Evolutionary conservation across 1,140 invertebrate species (phyloP), one percentile per base, ranked within the genome.

Genomic region (Bombus pascuorum): DNA sequence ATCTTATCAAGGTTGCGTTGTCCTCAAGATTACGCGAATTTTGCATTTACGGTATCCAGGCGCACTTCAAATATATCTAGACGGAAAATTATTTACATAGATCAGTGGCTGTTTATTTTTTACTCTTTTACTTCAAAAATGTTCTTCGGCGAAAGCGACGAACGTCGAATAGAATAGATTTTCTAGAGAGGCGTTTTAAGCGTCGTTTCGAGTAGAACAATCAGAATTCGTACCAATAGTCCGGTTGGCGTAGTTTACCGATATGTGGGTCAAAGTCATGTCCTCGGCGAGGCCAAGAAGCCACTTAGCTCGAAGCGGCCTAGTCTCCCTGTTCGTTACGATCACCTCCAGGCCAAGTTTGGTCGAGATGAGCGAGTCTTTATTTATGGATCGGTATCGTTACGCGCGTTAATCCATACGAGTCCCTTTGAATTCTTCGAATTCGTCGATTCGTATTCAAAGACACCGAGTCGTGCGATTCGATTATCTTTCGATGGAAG

Each of bases 211-310:
- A 76, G 70, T n/a, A 47, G 85, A 72, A 88, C 37, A 75, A 81
- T 83, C 53, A 57, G 62, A 86, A 70, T 71, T 73, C 86, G 87
- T 62, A 83, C 88, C 76, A 47, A 73, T 72, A 53, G 72, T 39
- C 34, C 71, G 81, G 65, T 59, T 78, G 91, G 79, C 89, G 91
- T 91, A 90, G 86, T 91, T 92, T 91, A 32, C 37, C 72, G 53
- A 83, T 76, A 95, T 94, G 91, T 95, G 88, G 95, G 95, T 95
- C 95, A 95, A 95, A 95, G 95, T 95, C 94, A 91, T 91, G 94
- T 95, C 94, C 95, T 94, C 93, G 89, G 76, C 91, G 91, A 93
- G 91, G 91, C 92, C 93, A 92, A 92, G 92, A 94, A 93, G 92
- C 91, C 89, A 92, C 86, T 93, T 92, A 91, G 91, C 90, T 87